Evolutionary conservation across 2,113 vertebrate genomes (phyloP), one percentile per base, ranked within the genome.

Genomic region (Dicerorhinus sumatrensis): DNA sequence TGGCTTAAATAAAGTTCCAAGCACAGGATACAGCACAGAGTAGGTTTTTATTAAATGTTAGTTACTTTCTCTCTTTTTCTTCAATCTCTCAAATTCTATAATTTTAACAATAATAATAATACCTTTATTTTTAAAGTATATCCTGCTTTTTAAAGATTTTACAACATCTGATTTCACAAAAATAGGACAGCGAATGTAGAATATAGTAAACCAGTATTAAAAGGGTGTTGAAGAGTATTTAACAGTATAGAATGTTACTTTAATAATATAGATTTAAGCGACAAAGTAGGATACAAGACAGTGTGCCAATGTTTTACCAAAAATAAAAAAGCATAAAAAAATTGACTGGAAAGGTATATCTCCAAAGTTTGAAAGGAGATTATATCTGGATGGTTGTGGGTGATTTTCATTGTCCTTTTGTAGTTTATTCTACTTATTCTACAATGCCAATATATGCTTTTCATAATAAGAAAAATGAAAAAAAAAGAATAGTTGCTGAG

Each of bases 41-140:
- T 29, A 70, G 42, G 65, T 1, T 10, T 72, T 93, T 63, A 27
- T 16, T 70, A 79, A 94, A 92, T 84, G 20, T 46, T 72, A 46
- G 75, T 75, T 82, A 72, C 8, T 62, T 62, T 31, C 6, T 72
- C 18, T 82, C 33, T 36, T 91, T 96, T 72, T 83, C 70, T 96
- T 88, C 58, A 89, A 46, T 62, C n/a, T 86, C 60, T 85, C 82
- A 80, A 88, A 75, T 90, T 79, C 46, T 89, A 27, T 67, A 89
- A 72, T 51, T 86, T 2, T 23, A 81, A 82, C 6, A 36, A 69
- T 60, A 89, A 70, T 36, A 85, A 79, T 54, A 63, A 63, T 77
- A 60, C 11, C 46, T 92, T 92, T 85, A 85, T 56, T 89, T 96
- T 89, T 46, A 62, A 82, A 17, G 29, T 69, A 92, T 29, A 79